phyloP scores from a whole-genome alignment of 2,797 vertebrate species.

The Cynodonichthys magdalenae region DNA sequence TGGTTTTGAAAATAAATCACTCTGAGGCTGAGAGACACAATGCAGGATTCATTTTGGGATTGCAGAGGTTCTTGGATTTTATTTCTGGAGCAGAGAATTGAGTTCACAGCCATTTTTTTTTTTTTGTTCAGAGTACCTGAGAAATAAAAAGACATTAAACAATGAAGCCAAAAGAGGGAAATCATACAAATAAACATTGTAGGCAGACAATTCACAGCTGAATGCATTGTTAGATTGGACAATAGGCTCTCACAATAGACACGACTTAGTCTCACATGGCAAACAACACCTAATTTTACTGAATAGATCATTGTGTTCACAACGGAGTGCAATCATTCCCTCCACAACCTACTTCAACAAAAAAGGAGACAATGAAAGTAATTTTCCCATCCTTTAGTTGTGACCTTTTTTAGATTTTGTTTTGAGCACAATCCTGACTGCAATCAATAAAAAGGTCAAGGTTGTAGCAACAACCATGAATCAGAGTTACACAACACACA shows the following conservation, averaged over 20 bases:
- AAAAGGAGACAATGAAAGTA: not conserved
- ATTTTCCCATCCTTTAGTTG: not conserved
- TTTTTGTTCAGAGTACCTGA: not conserved
- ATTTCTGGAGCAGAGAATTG: not conserved
- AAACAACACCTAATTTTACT: not conserved
- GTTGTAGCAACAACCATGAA: conserved; percentile 16
- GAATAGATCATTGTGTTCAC: not conserved
- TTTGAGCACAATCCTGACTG: conserved; percentile 13
- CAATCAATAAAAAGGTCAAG: conserved; percentile 46
- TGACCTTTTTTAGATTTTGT: conserved; percentile 31
- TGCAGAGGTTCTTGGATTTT: not conserved
- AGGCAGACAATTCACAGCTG: not conserved
- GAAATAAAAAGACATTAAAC: not conserved
- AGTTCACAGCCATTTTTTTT: conserved; percentile 2
- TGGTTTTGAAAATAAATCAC: too few species aligned
- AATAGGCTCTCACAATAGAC: not conserved
- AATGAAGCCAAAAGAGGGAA: not conserved
- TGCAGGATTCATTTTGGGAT: too few species aligned
- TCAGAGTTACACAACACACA: not conserved
- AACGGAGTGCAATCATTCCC: not conserved
- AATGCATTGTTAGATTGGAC: not conserved
- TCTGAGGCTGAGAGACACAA: not conserved
- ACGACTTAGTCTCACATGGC: not conserved
- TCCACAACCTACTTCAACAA: not conserved
- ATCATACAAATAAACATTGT: not conserved